Evolutionary conservation across 2,888 invertebrate species (phyloP).

Genomic region (Aproaerema taeniolella): DNA sequence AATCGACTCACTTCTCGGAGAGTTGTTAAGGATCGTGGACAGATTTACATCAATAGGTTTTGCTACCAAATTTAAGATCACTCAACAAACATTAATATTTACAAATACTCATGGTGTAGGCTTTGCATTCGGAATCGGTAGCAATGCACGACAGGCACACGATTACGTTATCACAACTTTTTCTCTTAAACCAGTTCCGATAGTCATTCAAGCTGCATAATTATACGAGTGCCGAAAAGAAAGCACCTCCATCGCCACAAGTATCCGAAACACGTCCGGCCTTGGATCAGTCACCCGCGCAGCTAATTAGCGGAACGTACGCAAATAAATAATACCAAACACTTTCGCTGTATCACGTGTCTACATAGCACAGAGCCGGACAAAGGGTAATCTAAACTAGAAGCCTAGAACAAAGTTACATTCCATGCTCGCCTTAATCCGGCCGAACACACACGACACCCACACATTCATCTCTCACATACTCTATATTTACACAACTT

Average conservation of each 20-base stretch:
- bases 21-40: too few relatives aligned
- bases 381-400: too few relatives aligned
- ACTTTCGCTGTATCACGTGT: conserved; percentile 28
- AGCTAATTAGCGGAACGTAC: conserved; percentile 50
- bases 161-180: conserved; percentile 6
- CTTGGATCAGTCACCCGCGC: conserved; percentile 31
- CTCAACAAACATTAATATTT: conserved; percentile 52
- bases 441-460: background rate
- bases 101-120: conserved; percentile 58
- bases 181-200: conserved; percentile 26
- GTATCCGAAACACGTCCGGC: conserved; percentile 35
- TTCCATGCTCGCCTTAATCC: background rate
- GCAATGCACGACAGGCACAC: conserved; percentile 2
- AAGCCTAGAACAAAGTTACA: background rate
- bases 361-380: conserved; percentile 1
- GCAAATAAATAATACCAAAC: conserved; percentile 46
- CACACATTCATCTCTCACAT: background rate
- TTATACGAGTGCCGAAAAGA: conserved; percentile 47
- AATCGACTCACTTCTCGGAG: too few relatives aligned
- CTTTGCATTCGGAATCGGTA: background rate
- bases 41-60: too few relatives aligned
- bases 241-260: conserved; percentile 38
- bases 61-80: too few relatives aligned
- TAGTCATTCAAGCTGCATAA: conserved; percentile 32
- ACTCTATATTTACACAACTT: conserved; percentile 42